phyloP scores from a whole-genome alignment of 2,888 invertebrate genomes.

The Acleris cristana region DNA sequence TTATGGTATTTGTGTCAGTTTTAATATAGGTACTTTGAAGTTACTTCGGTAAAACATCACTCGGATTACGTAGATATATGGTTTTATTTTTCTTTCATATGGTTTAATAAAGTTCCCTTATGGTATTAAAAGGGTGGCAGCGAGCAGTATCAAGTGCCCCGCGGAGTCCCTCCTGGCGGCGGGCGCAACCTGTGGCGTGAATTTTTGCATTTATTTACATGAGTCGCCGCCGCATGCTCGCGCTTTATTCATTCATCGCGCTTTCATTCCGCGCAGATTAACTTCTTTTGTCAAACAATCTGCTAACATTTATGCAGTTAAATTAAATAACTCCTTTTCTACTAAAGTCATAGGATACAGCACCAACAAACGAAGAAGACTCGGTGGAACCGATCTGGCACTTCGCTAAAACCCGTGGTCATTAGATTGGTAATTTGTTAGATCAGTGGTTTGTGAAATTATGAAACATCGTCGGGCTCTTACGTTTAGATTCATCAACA shows the following conservation, averaged over 20 bases:
- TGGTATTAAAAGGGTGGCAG: conserved; percentile 13
- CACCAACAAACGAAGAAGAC: too few species aligned
- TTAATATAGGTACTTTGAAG: conserved; percentile 36
- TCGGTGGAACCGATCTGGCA: too few species aligned
- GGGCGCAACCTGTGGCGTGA: conserved; percentile 31
- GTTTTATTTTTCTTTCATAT: conserved; percentile 1
- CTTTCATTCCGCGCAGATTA: conserved; percentile 23
- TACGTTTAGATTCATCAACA: conserved; percentile 11
- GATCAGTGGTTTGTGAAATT: conserved; percentile 42
- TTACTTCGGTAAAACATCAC: conserved; percentile 15
- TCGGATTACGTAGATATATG: background rate
- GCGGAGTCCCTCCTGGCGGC: conserved; percentile 45
- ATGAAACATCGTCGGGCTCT: conserved; percentile 20
- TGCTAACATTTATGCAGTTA: background rate
- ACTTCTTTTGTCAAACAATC: conserved; percentile 19
- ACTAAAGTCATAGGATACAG: too few species aligned
- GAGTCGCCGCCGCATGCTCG: conserved; percentile 13
- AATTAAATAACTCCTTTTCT: conserved; percentile 5
- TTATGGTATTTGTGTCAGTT: conserved; percentile 37
- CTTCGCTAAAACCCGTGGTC: conserved; percentile 9
- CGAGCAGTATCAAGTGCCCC: conserved; percentile 48
- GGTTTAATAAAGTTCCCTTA: conserved; percentile 2
- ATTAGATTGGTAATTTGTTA: conserved; percentile 39
- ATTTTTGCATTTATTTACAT: conserved; percentile 34
- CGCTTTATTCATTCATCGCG: conserved; percentile 30